Percentiles rank a stretch among this genome's conserved stretches.
phyloP scores from a whole-genome alignment of 2,888 invertebrate genomes.

The Dioctria linearis region DNA sequence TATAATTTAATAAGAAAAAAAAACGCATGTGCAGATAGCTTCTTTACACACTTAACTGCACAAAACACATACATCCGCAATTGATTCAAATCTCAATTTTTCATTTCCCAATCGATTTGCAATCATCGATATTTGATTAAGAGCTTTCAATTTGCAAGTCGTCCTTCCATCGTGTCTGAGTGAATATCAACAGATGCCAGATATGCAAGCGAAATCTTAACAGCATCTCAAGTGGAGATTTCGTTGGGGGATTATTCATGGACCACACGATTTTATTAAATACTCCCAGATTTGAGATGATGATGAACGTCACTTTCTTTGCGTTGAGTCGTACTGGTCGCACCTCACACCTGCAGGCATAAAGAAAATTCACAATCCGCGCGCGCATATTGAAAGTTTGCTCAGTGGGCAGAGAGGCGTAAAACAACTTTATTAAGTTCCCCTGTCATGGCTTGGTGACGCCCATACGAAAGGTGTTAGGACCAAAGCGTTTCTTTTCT shows the following conservation, averaged over 20 bases:
- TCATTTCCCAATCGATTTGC: conserved; percentile 45
- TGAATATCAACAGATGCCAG: neutral
- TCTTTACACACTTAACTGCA: conserved; percentile 11
- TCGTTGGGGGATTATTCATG: neutral
- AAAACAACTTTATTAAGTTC: conserved; percentile 51
- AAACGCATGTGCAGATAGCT: neutral
- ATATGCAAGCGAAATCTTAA: neutral
- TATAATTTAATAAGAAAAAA: too few relatives aligned
- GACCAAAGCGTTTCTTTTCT: conserved; percentile 35
- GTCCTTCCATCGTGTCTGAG: neutral
- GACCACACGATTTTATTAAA: neutral
- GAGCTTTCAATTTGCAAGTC: conserved; percentile 37
- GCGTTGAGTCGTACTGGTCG: neutral
- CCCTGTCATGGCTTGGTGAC: conserved; percentile 47
- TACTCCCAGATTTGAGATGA: neutral
- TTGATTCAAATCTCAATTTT: conserved; percentile 36
- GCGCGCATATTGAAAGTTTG: conserved; percentile 2
- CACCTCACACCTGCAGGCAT: conserved; percentile 15
- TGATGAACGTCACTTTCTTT: conserved; percentile 33
- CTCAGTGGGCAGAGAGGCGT: conserved; percentile 46
- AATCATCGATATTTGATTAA: conserved; percentile 41
- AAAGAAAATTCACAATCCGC: conserved; percentile 19
- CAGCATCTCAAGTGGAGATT: neutral
- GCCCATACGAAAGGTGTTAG: conserved; percentile 51
- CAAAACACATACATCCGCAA: neutral